Percentiles rank a stretch among this genome's conserved stretches.
These are phyloP conservation scores for Pseudococcus viburni DNA, from an alignment of 2,888 invertebrate species.

Conservation along the genomic window DNA sequence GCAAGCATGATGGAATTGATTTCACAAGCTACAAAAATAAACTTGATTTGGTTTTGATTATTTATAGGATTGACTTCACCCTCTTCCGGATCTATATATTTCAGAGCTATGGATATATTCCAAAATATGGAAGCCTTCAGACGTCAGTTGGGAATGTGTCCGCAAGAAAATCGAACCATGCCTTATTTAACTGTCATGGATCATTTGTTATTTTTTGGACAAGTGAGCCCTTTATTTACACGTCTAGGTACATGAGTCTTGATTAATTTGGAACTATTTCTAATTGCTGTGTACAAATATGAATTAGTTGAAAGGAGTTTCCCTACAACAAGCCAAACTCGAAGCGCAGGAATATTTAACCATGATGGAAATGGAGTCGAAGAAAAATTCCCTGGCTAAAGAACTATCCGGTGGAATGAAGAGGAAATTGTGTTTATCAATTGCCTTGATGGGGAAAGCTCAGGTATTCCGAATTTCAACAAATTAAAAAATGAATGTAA, in stretches of 20 bases:
- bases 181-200: conserved; percentile 87
- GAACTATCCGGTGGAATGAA: conserved; percentile 94
- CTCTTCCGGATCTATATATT: conserved; percentile 71
- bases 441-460: conserved; percentile 87
- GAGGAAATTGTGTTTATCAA: conserved; percentile 87
- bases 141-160: conserved; percentile 87
- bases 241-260: background rate
- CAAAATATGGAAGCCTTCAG: conserved; percentile 79
- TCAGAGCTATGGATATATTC: conserved; percentile 82
- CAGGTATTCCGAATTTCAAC: conserved; percentile 71
- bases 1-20: background rate
- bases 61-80: conserved; percentile 65
- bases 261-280: background rate
- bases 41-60: conserved; percentile 69
- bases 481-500: background rate
- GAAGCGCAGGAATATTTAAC: conserved; percentile 76
- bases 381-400: conserved; percentile 76
- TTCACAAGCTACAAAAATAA: conserved; percentile 76
- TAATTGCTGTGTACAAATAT: background rate
- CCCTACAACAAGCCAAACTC: conserved; percentile 72
- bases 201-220: conserved; percentile 73
- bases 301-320: conserved; percentile 79
- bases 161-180: conserved; percentile 90
- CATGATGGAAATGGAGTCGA: conserved; percentile 78
- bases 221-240: too few relatives aligned